phyloP scores from a whole-genome alignment of 2,888 invertebrate species.

The Heteropelma amictum region DNA sequence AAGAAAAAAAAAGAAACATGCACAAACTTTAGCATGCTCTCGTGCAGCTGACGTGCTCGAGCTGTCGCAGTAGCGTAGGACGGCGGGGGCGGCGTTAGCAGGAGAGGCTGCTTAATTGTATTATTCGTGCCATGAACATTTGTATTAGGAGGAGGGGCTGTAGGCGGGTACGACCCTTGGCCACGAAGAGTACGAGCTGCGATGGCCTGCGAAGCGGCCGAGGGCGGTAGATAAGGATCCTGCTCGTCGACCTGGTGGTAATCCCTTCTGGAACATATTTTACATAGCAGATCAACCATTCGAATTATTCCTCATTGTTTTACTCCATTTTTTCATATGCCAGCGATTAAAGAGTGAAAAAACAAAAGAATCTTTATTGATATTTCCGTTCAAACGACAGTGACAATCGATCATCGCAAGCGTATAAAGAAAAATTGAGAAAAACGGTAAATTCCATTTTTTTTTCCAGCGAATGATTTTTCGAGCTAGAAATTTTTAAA shows the following conservation, averaged over 20 bases:
- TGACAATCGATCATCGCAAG: no score
- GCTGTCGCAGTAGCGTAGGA: constrained; percentile 81
- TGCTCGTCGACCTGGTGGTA: constrained; percentile 92
- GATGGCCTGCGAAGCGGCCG: constrained; percentile 81
- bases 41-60: constrained; percentile 78
- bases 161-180: constrained; percentile 86
- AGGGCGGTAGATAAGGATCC: constrained; percentile 86
- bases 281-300: constrained; percentile 27
- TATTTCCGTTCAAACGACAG: no score
- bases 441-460: neutral
- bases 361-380: neutral
- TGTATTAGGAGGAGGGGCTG: constrained; percentile 80
- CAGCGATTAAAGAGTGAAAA: no score
- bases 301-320: neutral
- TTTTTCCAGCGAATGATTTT: neutral
- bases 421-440: neutral
- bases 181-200: constrained; percentile 83
- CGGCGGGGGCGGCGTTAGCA: constrained; percentile 81
- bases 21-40: constrained; percentile 79
- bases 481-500: neutral
- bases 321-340: neutral
- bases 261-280: constrained; percentile 82
- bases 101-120: constrained; percentile 79
- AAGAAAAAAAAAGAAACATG: constrained; percentile 75
- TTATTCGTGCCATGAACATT: constrained; percentile 81